These are phyloP conservation scores for Xiphophorus birchmanni DNA, from an alignment of 2,797 vertebrate genomes.

Conservation along the genomic window DNA sequence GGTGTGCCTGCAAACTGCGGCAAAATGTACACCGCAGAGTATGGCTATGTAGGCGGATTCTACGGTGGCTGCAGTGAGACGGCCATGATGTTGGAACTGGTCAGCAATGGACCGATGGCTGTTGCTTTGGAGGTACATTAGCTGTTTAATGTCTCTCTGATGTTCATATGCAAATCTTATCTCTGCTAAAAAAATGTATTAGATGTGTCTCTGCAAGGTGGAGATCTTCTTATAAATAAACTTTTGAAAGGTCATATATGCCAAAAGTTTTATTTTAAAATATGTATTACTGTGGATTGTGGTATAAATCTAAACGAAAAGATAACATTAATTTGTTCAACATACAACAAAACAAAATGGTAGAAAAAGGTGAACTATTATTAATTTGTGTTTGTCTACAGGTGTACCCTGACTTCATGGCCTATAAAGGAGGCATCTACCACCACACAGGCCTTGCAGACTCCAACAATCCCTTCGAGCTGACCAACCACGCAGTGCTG, in stretches of 20 bases:
- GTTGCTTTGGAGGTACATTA: conserved; percentile 87
- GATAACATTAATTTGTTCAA: neutral
- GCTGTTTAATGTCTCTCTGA: neutral
- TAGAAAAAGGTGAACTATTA: neutral
- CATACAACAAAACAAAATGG: neutral
- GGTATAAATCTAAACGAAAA: neutral
- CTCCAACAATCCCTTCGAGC: conserved; percentile 89
- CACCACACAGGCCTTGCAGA: conserved; percentile 90
- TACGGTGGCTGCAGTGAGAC: conserved; percentile 94
- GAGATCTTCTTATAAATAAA: neutral
- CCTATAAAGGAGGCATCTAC: conserved; percentile 90
- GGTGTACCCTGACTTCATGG: conserved; percentile 91
- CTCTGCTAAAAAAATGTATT: neutral
- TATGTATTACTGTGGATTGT: neutral
- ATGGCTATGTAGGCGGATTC: conserved; percentile 94
- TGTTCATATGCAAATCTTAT: neutral
- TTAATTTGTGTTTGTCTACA: conserved; percentile 57
- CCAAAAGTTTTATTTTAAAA: neutral
- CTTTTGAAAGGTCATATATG: neutral
- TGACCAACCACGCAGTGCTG: conserved; percentile 95
- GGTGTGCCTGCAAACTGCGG: conserved; percentile 73
- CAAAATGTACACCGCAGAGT: conserved; percentile 85
- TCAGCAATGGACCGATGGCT: conserved; percentile 87
- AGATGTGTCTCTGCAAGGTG: neutral
- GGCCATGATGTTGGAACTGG: conserved; percentile 91